These are phyloP conservation scores for Apamea epomidion DNA, from an alignment of 2,888 invertebrate species.

Conservation along the genomic window DNA sequence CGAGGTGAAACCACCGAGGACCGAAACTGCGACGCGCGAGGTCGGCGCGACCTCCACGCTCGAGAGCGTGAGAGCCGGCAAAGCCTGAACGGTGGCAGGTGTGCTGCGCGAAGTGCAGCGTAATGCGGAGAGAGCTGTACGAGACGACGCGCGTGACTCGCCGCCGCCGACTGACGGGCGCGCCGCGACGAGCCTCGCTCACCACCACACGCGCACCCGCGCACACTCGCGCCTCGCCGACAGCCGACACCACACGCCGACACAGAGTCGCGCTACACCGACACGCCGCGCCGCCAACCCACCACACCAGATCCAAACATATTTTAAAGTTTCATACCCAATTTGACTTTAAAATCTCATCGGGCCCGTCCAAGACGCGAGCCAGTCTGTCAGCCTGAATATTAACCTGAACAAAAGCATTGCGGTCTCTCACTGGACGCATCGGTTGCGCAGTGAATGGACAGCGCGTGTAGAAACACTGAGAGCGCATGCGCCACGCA, in stretches of 20 bases:
- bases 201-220: slow-evolving; percentile 87
- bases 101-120: slow-evolving; percentile 81
- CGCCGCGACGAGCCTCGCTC: slow-evolving; percentile 85
- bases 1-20: slow-evolving; percentile 80
- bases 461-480: slow-evolving; percentile 79
- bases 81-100: slow-evolving; percentile 85
- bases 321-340: slow-evolving; percentile 87
- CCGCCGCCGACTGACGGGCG: slow-evolving; percentile 90
- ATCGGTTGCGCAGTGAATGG: slow-evolving; percentile 88
- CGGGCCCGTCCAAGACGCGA: slow-evolving; percentile 78
- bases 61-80: slow-evolving; percentile 87
- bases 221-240: slow-evolving; percentile 78
- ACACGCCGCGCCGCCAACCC: slow-evolving; percentile 71
- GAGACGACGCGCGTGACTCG: slow-evolving; percentile 89
- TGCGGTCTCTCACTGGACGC: slow-evolving; percentile 76
- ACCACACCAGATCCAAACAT: slow-evolving; percentile 79
- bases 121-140: slow-evolving; percentile 79
- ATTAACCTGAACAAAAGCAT: slow-evolving; percentile 82
- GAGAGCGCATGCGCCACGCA: slow-evolving; percentile 87
- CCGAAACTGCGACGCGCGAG: slow-evolving; percentile 78
- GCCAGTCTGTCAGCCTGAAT: slow-evolving; percentile 79
- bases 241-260: slow-evolving; percentile 70
- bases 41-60: slow-evolving; percentile 86
- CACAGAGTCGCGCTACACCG: slow-evolving; percentile 73
- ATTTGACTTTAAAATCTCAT: slow-evolving; percentile 89